Base-by-base conservation (phyloP, 2,888 invertebrate species). In the Nineta flava region DNA sequence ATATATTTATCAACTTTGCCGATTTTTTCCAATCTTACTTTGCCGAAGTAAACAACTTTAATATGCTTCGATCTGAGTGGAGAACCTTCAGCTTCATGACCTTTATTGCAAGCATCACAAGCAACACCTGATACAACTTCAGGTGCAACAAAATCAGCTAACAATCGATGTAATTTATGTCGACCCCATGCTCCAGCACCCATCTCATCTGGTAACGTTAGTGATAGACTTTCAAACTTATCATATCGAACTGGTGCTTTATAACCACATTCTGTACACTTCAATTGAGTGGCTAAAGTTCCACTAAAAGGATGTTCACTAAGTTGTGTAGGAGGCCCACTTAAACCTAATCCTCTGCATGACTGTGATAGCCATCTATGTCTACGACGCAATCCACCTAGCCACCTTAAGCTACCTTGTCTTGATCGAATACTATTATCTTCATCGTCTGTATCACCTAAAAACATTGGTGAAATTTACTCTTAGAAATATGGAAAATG, bases 181-280 rank as follows among this genome's bases (percentile, higher is more conserved):
- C 80, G 71, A 0, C 75, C 74, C 56, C 75, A 68, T 0, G 78
- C 76, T 43, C 75, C 64, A 1, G 78, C 76, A 1, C 70, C 67
- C 51, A 74, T 73, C 2, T 76, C 74, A 54, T 76, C 73, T 6
- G 87, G 83, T 61, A 92, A 70, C 15, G 84, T 83, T 46, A 94
- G 67, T 0, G 92, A 88, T 43, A 94, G 72, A 61, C 87, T 88
- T 68, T 93, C 92, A 62, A 93, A 88, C 62, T 88, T 87, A 65
- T 94, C 93, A 64, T 91, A 90, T 19, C 86, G 81, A n/a, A 92
- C 83, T 1, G 88, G 81, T 53, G 86, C 86, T 71, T 79, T 81
- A 63, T 74, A 74, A 44, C 78, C 76, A 64, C 87, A 87, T 49
- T 75, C 74, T 34, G 78, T 78, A 61, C 87, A 87, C 52, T 79